Conservation (phyloP, 2,888 invertebrate genomes). For the Heliconius charithonia region DNA sequence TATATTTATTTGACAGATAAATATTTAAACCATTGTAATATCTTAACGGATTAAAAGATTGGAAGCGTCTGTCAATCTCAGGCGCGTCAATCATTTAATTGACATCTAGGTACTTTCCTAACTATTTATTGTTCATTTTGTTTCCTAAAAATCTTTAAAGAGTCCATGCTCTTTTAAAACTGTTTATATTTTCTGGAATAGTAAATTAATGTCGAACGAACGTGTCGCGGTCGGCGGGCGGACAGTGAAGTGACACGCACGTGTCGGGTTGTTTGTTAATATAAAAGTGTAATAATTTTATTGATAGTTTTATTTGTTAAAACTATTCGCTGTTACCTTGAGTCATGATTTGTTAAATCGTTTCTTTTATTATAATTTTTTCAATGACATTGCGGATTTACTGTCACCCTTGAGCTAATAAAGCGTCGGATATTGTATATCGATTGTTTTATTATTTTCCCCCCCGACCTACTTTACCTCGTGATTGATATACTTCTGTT, state of each 20-base stretch:
- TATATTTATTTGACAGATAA: not conserved
- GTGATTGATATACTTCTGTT: not conserved
- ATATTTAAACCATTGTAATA: not conserved
- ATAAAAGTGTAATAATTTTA: conserved; percentile 77
- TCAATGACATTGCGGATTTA: conserved; percentile 80
- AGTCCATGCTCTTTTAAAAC: not conserved
- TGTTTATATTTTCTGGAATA: not conserved
- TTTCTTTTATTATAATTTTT: conserved; percentile 81
- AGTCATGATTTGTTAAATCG: conserved; percentile 83
- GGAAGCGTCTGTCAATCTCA: not conserved
- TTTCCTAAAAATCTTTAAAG: not conserved
- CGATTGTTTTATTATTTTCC: conserved; percentile 61
- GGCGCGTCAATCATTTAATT: not conserved
- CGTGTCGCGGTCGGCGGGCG: conserved; percentile 33
- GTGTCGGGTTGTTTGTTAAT: conserved; percentile 65
- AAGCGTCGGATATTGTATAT: conserved; percentile 80
- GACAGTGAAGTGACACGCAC: conserved; percentile 49
- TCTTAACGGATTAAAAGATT: not conserved
- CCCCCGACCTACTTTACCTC: conserved; percentile 2
- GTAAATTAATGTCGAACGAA: conserved; percentile 52
- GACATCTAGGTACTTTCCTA: not conserved
- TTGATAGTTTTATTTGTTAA: conserved; percentile 79
- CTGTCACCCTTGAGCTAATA: conserved; percentile 82
- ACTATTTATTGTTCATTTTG: not conserved
- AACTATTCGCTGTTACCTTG: conserved; percentile 82